Evolutionary conservation across 2,888 invertebrate species (phyloP).

Genomic region (Acleris sparsana): DNA sequence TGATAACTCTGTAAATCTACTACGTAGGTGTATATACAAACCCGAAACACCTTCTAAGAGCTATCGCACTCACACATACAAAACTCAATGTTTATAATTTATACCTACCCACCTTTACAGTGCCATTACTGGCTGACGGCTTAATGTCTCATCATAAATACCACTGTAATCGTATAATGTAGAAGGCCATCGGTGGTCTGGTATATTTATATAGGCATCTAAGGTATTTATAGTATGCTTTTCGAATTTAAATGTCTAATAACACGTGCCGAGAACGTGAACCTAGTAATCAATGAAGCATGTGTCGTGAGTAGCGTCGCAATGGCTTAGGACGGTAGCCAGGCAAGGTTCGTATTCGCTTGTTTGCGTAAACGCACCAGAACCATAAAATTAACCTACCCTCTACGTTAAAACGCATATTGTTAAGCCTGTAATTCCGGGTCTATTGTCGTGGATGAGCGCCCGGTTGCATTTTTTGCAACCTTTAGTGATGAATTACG

Average conservation of each 20-base stretch:
- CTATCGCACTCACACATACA: no score
- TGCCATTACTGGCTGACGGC: no score
- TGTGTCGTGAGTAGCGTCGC: no score
- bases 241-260: slow-evolving; percentile 50
- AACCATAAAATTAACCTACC: neutral
- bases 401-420: neutral
- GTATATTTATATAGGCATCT: slow-evolving; percentile 40
- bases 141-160: neutral
- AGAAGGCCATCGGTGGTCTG: slow-evolving; percentile 47
- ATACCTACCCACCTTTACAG: no score
- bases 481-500: neutral
- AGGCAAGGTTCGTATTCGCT: slow-evolving; percentile 1
- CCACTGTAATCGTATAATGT: slow-evolving; percentile 29
- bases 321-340: no score
- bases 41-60: no score
- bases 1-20: no score
- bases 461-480: neutral
- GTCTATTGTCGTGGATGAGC: neutral
- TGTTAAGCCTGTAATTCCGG: neutral
- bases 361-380: slow-evolving; percentile 9
- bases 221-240: slow-evolving; percentile 29
- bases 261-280: slow-evolving; percentile 41
- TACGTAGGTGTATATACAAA: no score
- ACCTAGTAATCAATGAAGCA: slow-evolving; percentile 23
- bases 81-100: no score